Evolutionary conservation across 2,113 vertebrate species (phyloP).

Genomic region (Amblyornis subalaris): DNA sequence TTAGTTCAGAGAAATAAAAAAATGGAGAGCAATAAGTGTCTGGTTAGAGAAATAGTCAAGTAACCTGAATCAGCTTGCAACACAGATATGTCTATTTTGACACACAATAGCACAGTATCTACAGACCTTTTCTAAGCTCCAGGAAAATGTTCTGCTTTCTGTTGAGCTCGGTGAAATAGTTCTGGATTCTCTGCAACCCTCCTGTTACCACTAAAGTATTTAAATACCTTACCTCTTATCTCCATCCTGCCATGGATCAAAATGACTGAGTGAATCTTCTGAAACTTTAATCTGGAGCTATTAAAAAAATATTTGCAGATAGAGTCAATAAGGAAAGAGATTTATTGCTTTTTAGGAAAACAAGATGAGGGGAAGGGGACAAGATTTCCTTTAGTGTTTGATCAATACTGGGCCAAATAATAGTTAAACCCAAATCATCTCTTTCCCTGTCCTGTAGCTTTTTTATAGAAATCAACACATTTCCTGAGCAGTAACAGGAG

Average conservation of each 20-base stretch:
- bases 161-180: neutral
- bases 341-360: neutral
- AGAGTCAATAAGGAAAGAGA: neutral
- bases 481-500: neutral
- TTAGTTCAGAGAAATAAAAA: neutral
- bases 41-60: neutral
- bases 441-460: neutral
- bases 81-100: neutral
- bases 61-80: neutral
- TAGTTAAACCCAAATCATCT: neutral
- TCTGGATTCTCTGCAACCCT: neutral
- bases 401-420: neutral
- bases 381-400: neutral
- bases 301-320: neutral
- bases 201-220: neutral
- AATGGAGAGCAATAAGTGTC: neutral
- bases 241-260: neutral
- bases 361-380: neutral
- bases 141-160: neutral
- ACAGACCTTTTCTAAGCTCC: neutral
- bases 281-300: neutral
- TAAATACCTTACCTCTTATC: neutral
- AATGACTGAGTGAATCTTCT: neutral
- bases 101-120: neutral
- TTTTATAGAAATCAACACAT: constrained; percentile 3